Base-by-base conservation (phyloP, 2,888 invertebrate genomes). In the Caenorhabditis japonica region DNA sequence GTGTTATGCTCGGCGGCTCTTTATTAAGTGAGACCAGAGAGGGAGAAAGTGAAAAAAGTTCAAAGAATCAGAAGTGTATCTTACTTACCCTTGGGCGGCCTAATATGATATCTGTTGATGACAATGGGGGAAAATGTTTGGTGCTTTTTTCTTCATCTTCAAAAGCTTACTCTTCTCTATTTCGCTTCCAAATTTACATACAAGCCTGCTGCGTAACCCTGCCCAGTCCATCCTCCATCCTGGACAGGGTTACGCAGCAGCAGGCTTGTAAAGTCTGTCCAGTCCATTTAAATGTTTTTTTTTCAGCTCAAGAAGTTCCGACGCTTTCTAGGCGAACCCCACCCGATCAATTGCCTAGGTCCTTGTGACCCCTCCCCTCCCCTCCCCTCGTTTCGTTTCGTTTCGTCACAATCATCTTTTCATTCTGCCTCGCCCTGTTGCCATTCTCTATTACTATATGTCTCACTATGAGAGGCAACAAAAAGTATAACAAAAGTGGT, bases 331-430 rank as follows among this genome's bases (percentile, higher is more conserved):
- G n/a, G n/a, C n/a, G n/a, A n/a, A n/a, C n/a, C n/a, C n/a, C n/a
- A 59, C 13, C 15, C 38, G 25, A 44, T 10, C 17, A 38, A 46
- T 2, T 30, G 12, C 19, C 15, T 21, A 23, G n/a, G 25, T 25
- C 46, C 53, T 46, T 49, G 56, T 66, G 66, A 66, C 66, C 66
- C 49, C 61, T 21, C 51, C 56, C 47, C 34, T 46, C n/a, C 1
- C 25, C 38, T 23, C 49, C 34, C 59, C 15, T 1, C 33, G 25
- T 23, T 13, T 27, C 23, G 17, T 41, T 25, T 53, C 53, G 27
- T 19, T 27, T 30, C 36, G 44, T n/a, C 53, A 39, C 47, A 46
- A 23, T 33, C 49, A 36, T 64, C 56, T 49, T 38, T 34, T 41
- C 47, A 21, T 39, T 38, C 33, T 30, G 1, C 36, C 15, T 17